These are phyloP conservation scores for Parnassius apollo DNA, from an alignment of 2,888 invertebrate species.

Conservation along the genomic window DNA sequence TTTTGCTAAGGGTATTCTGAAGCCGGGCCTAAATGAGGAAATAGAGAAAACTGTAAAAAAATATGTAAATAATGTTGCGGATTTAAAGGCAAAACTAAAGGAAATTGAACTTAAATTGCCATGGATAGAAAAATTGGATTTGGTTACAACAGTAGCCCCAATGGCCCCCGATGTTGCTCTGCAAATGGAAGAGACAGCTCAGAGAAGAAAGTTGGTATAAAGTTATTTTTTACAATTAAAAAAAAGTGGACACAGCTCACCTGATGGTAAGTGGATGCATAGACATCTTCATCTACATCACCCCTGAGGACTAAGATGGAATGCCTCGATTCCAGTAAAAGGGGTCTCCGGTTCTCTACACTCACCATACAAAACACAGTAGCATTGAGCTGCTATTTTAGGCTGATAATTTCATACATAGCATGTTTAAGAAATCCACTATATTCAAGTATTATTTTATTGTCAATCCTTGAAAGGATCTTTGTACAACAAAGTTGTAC, in stretches of 20 bases:
- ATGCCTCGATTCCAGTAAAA: no score
- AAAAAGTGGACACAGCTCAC: no score
- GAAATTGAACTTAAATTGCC: constrained; percentile 87
- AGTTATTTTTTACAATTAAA: no score
- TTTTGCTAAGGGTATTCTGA: constrained; percentile 90
- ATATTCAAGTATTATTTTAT: background rate
- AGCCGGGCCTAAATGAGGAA: constrained; percentile 91
- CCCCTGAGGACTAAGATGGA: no score
- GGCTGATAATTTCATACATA: background rate
- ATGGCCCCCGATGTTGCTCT: constrained; percentile 91
- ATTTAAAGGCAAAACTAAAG: constrained; percentile 85
- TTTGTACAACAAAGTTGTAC: background rate
- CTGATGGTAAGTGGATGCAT: no score
- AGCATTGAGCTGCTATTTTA: no score
- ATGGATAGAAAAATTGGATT: constrained; percentile 93
- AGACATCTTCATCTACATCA: no score
- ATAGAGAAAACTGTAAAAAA: constrained; percentile 79
- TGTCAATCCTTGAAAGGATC: constrained; percentile 6
- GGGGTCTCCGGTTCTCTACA: no score
- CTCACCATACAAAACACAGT: no score
- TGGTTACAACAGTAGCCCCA: constrained; percentile 88
- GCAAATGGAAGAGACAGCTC: constrained; percentile 88
- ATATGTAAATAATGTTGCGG: constrained; percentile 87
- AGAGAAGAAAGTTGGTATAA: constrained; percentile 79
- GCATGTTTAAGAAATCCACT: background rate